These are phyloP conservation scores for Hydrophis major DNA, from an alignment of 2,797 vertebrate genomes.

Conservation along the genomic window DNA sequence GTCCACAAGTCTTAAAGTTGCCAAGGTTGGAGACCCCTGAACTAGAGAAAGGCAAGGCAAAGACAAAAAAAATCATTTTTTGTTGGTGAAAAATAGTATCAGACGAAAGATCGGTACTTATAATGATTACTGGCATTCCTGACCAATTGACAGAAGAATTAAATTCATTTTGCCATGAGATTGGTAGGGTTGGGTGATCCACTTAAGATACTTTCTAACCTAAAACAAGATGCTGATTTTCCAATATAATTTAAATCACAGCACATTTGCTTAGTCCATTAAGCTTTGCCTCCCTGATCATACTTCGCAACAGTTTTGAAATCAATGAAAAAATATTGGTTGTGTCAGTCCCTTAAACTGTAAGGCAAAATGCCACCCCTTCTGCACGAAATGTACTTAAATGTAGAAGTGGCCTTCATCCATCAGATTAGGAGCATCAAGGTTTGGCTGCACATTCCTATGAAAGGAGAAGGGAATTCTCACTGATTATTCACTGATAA, in stretches of 20 bases:
- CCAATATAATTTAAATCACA: slow-evolving; percentile 51
- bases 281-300: slow-evolving; percentile 33
- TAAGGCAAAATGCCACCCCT: slow-evolving; percentile 1
- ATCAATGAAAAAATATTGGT: slow-evolving; percentile 49
- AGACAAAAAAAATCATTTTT: not conserved
- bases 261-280: slow-evolving; percentile 47
- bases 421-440: slow-evolving; percentile 35
- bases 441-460: accelerated
- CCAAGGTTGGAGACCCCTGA: no score
- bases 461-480: accelerated
- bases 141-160: not conserved
- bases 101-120: slow-evolving; percentile 7
- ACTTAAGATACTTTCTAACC: not conserved
- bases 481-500: not conserved
- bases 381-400: slow-evolving; percentile 40
- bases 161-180: slow-evolving; percentile 10
- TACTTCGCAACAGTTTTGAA: slow-evolving; percentile 4
- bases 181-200: not conserved
- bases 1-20: no score
- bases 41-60: slow-evolving; percentile 21
- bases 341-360: slow-evolving; percentile 39
- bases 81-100: slow-evolving; percentile 4
- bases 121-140: not conserved
- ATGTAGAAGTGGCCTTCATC: slow-evolving; percentile 45
- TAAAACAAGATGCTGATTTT: slow-evolving; percentile 7